phyloP scores from a whole-genome alignment of 1,140 invertebrate species.

The Helicoverpa zea region DNA sequence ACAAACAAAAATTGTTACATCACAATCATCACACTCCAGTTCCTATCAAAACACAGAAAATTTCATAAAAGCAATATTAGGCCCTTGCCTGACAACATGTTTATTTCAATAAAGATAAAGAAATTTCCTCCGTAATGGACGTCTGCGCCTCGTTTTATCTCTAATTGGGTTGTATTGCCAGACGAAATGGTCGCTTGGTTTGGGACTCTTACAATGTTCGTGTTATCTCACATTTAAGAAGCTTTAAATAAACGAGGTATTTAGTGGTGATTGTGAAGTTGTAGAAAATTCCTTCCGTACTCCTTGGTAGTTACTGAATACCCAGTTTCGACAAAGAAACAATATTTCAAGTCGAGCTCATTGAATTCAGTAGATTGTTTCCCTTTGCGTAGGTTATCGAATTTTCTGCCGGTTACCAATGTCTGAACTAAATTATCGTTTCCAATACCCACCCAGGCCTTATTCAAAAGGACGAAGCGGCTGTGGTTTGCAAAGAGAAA shows the following conservation, averaged over 20 bases:
- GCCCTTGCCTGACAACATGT: slow-evolving; percentile 41
- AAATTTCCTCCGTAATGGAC: slow-evolving; percentile 57
- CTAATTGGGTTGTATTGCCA: slow-evolving; percentile 59
- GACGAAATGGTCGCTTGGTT: slow-evolving; percentile 49
- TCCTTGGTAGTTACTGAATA: no score
- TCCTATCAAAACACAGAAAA: slow-evolving; percentile 25
- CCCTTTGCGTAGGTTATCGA: not conserved
- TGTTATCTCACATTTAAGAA: slow-evolving; percentile 35
- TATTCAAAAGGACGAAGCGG: slow-evolving; percentile 2
- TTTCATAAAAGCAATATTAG: slow-evolving; percentile 40
- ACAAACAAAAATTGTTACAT: no score
- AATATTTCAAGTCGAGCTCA: no score
- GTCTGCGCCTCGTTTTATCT: slow-evolving; percentile 58
- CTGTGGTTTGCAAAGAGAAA: not conserved
- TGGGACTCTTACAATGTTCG: slow-evolving; percentile 17
- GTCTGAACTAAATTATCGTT: not conserved
- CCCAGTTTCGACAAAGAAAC: no score
- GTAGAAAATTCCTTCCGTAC: not conserved
- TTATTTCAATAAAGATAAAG: slow-evolving; percentile 65
- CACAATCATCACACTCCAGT: no score
- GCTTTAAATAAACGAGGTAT: slow-evolving; percentile 29
- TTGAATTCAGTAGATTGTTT: not conserved
- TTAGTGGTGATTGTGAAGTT: slow-evolving; percentile 17
- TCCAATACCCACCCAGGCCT: not conserved
- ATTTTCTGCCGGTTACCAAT: not conserved